Conservation (phyloP, 2,888 invertebrate genomes). For the Celastrina argiolus region DNA sequence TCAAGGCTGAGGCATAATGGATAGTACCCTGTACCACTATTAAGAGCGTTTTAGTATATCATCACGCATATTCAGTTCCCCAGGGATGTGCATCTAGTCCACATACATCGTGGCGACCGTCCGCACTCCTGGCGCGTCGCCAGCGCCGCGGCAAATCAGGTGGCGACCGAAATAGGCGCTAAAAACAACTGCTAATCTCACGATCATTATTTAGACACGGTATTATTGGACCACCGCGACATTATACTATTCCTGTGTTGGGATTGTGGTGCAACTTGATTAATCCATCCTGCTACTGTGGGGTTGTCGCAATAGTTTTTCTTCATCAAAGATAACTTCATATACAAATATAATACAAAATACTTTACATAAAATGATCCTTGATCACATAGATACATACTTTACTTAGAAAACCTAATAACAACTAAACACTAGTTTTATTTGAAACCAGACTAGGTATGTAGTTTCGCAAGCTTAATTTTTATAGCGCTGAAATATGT, state of each 20-base stretch:
- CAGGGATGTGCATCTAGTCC: neutral
- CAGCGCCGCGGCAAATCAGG: conserved; percentile 21
- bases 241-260: conserved; percentile 4
- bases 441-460: too few relatives aligned
- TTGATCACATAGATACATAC: too few relatives aligned
- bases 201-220: conserved; percentile 17
- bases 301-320: too few relatives aligned
- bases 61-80: neutral
- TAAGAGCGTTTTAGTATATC: neutral
- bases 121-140: conserved; percentile 22
- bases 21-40: too few relatives aligned
- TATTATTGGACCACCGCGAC: conserved; percentile 18
- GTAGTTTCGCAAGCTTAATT: too few relatives aligned
- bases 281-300: neutral
- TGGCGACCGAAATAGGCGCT: conserved; percentile 24
- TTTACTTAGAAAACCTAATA: too few relatives aligned
- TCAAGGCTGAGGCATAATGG: too few relatives aligned
- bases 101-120: neutral
- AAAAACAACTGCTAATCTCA: conserved; percentile 18
- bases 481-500: too few relatives aligned
- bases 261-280: neutral
- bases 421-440: too few relatives aligned
- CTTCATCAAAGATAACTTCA: too few relatives aligned
- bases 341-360: too few relatives aligned
- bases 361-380: too few relatives aligned